phyloP scores from a whole-genome alignment of 2,113 vertebrate genomes.

The Amphiprion percula region DNA sequence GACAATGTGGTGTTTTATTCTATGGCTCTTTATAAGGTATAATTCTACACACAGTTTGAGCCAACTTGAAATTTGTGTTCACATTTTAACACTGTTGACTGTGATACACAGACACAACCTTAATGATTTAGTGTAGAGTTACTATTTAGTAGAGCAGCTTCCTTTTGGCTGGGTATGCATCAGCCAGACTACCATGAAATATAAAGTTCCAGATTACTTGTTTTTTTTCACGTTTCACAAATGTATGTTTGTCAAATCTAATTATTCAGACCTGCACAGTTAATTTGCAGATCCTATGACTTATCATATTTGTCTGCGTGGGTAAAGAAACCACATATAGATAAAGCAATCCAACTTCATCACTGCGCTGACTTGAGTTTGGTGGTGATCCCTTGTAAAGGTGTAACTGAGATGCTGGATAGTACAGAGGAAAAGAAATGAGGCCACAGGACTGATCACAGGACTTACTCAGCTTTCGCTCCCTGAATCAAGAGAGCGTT shows the following conservation, averaged over 20 bases:
- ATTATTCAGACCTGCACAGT: background rate
- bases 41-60: background rate
- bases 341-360: background rate
- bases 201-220: background rate
- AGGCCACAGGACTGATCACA: constrained; percentile 64
- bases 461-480: constrained; percentile 97
- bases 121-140: background rate
- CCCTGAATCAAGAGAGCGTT: constrained; percentile 95
- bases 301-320: background rate
- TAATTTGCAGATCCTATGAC: constrained; percentile 11
- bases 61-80: background rate
- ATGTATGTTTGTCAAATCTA: background rate
- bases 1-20: background rate
- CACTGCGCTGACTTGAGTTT: constrained; percentile 40
- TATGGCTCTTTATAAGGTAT: background rate
- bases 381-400: constrained; percentile 80
- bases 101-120: background rate
- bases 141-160: constrained; percentile 3
- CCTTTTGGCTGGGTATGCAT: background rate
- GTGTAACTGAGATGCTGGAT: constrained; percentile 58
- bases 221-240: too few relatives aligned
- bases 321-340: background rate
- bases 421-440: constrained; percentile 68
- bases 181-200: background rate
- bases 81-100: background rate